Percentiles rank a stretch among this genome's conserved stretches.
These are phyloP conservation scores for Drosophila erecta DNA, from an alignment of 1,140 invertebrate genomes.

Conservation along the genomic window DNA sequence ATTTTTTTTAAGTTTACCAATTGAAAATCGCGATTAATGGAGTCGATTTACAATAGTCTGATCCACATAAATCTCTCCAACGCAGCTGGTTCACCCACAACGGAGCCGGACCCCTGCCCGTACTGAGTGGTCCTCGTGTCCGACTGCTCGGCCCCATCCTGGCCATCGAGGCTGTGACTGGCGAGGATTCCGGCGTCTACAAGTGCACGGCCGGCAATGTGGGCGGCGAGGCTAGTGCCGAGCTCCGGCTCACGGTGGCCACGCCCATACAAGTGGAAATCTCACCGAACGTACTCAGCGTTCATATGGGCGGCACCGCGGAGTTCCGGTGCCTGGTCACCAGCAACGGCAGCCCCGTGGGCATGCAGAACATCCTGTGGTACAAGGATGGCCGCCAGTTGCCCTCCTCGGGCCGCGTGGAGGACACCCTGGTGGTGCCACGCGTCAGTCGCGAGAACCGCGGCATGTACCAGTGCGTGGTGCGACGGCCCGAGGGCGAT, in stretches of 20 bases:
- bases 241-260: slow-evolving; percentile 88
- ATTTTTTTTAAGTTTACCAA: slow-evolving; percentile 10
- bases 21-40: slow-evolving; percentile 47
- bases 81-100: slow-evolving; percentile 88
- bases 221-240: slow-evolving; percentile 89
- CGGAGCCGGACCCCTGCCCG: slow-evolving; percentile 87
- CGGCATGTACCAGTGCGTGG: slow-evolving; percentile 95
- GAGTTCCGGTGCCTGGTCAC: slow-evolving; percentile 90
- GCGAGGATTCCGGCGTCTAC: slow-evolving; percentile 90
- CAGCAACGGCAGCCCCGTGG: slow-evolving; percentile 83
- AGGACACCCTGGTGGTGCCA: slow-evolving; percentile 88
- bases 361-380: slow-evolving; percentile 86
- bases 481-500: slow-evolving; percentile 90
- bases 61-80: slow-evolving; percentile 26
- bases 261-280: slow-evolving; percentile 90
- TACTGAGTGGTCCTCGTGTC: slow-evolving; percentile 88
- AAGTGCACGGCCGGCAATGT: slow-evolving; percentile 89
- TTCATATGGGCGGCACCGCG: slow-evolving; percentile 91
- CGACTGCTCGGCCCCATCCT: slow-evolving; percentile 89
- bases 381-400: slow-evolving; percentile 91
- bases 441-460: slow-evolving; percentile 91
- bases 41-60: slow-evolving; percentile 41
- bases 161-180: slow-evolving; percentile 89
- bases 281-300: slow-evolving; percentile 88
- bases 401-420: slow-evolving; percentile 87